Percentiles rank a stretch among this genome's conserved stretches.
Evolutionary conservation across 2,888 invertebrate genomes (phyloP).

Genomic region (Drosophila ezoana): DNA sequence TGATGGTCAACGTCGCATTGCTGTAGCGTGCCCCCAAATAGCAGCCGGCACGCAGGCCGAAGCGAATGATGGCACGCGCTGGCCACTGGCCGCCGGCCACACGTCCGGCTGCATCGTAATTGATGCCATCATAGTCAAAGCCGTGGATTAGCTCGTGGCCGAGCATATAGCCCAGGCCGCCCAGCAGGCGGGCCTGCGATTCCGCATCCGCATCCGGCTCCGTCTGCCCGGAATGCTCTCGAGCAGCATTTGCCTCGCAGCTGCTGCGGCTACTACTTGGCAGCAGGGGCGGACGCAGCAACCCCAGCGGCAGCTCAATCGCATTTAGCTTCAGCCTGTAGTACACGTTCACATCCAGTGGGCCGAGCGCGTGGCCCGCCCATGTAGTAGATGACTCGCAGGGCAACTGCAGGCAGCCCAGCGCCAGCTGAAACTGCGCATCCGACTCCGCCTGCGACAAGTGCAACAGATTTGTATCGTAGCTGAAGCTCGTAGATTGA

Average conservation of each 20-base stretch:
- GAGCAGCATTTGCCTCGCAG: constrained; percentile 18
- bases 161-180: constrained; percentile 77
- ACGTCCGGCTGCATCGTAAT: constrained; percentile 79
- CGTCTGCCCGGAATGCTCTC: background rate
- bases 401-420: constrained; percentile 42
- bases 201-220: constrained; percentile 22
- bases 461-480: constrained; percentile 71
- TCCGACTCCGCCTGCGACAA: constrained; percentile 51
- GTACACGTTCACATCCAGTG: constrained; percentile 81
- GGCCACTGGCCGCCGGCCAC: constrained; percentile 70
- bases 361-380: constrained; percentile 49
- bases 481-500: constrained; percentile 30
- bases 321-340: constrained; percentile 78
- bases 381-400: constrained; percentile 15
- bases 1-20: constrained; percentile 72
- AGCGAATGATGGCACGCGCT: constrained; percentile 76
- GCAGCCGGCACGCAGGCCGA: constrained; percentile 74
- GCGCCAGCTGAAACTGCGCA: constrained; percentile 44
- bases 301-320: constrained; percentile 80
- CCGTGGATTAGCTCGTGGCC: constrained; percentile 82
- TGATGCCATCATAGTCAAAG: constrained; percentile 83
- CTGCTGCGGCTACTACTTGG: constrained; percentile 7
- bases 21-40: constrained; percentile 71
- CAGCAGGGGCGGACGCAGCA: constrained; percentile 73
- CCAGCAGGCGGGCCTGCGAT: constrained; percentile 56